These are phyloP conservation scores for Agriopis aurantiaria DNA, from an alignment of 2,888 invertebrate genomes.

Conservation along the genomic window DNA sequence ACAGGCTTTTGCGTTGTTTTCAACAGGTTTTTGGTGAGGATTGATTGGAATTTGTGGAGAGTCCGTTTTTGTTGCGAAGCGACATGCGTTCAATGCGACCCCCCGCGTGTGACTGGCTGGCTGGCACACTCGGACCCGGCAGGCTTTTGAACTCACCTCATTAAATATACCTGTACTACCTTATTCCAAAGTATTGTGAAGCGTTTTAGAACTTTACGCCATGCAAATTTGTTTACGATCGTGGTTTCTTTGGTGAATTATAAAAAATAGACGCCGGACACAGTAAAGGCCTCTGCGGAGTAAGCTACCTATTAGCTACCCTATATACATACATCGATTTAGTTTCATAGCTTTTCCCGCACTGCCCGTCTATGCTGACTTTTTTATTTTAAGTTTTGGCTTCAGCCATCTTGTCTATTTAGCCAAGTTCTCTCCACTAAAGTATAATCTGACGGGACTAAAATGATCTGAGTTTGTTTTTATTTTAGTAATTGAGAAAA, in stretches of 20 bases:
- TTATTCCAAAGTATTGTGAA: conserved; percentile 34
- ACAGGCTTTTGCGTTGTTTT: conserved; percentile 22
- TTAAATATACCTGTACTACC: conserved; percentile 30
- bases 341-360: too few species aligned
- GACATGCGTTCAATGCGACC: conserved; percentile 34
- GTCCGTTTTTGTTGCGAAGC: conserved; percentile 8
- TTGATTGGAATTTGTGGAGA: conserved; percentile 22
- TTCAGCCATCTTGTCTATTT: too few species aligned
- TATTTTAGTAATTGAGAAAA: too few species aligned
- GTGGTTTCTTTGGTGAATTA: conserved; percentile 8
- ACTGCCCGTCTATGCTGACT: too few species aligned
- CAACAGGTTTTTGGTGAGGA: conserved; percentile 6
- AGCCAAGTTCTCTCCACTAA: too few species aligned
- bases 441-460: too few species aligned
- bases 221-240: not conserved
- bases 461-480: too few species aligned
- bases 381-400: too few species aligned
- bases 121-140: conserved; percentile 15
- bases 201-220: conserved; percentile 19
- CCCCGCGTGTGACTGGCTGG: conserved; percentile 40
- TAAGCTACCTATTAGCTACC: not conserved
- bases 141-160: conserved; percentile 34
- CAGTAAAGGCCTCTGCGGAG: not conserved
- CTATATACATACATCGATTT: too few species aligned
- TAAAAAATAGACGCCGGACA: conserved; percentile 8